phyloP scores from a whole-genome alignment of 2,797 vertebrate species.

The Coracias cyanogaster region DNA sequence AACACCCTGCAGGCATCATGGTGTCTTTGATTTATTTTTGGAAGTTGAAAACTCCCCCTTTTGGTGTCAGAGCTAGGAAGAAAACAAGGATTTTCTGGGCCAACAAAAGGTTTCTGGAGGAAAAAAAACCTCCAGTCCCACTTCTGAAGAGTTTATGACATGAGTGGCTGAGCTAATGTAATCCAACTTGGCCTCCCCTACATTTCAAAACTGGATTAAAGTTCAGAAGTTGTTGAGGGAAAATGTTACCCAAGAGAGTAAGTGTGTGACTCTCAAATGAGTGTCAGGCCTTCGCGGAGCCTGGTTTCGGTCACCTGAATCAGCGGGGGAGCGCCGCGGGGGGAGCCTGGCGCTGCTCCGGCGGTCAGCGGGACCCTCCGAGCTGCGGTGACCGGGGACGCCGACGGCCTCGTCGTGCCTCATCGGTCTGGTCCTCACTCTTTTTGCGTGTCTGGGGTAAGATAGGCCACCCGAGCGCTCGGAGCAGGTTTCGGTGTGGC shows the following conservation, averaged over 20 bases:
- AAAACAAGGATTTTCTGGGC: neutral
- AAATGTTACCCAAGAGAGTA: constrained; percentile 21
- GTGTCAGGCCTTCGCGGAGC: neutral
- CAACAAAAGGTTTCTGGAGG: neutral
- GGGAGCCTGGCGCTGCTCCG: rapidly evolving
- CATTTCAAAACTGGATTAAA: constrained; percentile 63
- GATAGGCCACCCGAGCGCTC: no score
- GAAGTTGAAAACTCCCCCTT: constrained; percentile 17
- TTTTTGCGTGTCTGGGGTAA: neutral
- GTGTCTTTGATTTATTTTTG: constrained; percentile 66
- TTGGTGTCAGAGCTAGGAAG: neutral
- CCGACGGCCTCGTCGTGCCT: rapidly evolving
- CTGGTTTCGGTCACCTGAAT: neutral
- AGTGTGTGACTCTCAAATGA: neutral
- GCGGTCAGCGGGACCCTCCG: no score
- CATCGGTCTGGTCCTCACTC: rapidly evolving
- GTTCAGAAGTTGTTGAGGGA: neutral
- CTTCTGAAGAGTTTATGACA: constrained; percentile 1
- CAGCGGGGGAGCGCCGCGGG: rapidly evolving
- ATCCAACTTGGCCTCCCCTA: neutral
- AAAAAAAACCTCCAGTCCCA: neutral
- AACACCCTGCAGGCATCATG: constrained; percentile 39
- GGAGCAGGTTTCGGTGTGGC: neutral
- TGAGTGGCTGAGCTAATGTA: constrained; percentile 13
- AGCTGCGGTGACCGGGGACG: rapidly evolving